Evolutionary conservation across 1,140 invertebrate genomes (phyloP), one percentile per base, ranked within the genome.

Genomic region (Orius laevigatus): DNA sequence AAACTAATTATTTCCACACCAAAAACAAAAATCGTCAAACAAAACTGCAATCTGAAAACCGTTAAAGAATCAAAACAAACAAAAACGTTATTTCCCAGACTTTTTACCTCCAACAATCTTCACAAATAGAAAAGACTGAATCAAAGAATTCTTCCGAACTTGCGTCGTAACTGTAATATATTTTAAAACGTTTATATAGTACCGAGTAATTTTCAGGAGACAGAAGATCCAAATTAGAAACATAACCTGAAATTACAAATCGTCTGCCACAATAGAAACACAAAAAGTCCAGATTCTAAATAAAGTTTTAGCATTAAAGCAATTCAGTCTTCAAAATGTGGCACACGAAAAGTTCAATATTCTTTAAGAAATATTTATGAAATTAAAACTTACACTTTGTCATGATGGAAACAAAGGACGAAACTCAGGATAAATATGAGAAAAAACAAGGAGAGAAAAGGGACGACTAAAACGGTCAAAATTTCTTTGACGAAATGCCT

Each of bases 341-440:
- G n/a, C n/a, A n/a, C n/a, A n/a, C n/a, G n/a, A n/a, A n/a, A n/a
- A n/a, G n/a, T n/a, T n/a, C n/a, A n/a, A n/a, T n/a, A n/a, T n/a
- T n/a, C n/a, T n/a, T n/a, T n/a, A 3, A 12, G 3, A 16, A 43
- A 35, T 1, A 38, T 34, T 33, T 31, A 18, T 9, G 18, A 6
- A 18, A 18, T 54, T 59, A 11, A 45, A 10, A 76, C 82, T 84
- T 66, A 88, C 85, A 81, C 67, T 60, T 79, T 75, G 48, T 82
- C 78, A 58, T 81, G 76, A 52, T 83, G 74, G 48, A 84, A 75
- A 62, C 84, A 88, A 9, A 88, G 64, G 1, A 82, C 73, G 11
- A 78, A 72, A 4, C 81, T 80, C 0, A 88, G 59, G 3, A 81
- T 64, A 14, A 74, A 67, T 1, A 76, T 70, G 2, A 83, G 62